These are phyloP conservation scores for Acrocephalus arundinaceus DNA, from an alignment of 2,113 vertebrate species.

Conservation along the genomic window DNA sequence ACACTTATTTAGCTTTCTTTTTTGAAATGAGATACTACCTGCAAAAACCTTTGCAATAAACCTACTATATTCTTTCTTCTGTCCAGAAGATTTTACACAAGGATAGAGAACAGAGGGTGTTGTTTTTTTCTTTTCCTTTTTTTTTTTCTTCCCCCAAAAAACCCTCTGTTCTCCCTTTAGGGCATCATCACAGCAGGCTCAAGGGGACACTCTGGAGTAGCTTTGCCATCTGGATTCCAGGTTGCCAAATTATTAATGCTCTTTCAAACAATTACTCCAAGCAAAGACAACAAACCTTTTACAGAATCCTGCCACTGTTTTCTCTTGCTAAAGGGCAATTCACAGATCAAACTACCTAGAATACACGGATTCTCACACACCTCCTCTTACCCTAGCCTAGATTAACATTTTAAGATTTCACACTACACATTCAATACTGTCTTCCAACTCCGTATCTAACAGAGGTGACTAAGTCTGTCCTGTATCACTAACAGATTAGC, in stretches of 20 bases:
- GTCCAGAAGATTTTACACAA: neutral
- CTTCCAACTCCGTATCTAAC: neutral
- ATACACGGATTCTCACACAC: neutral
- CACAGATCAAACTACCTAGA: neutral
- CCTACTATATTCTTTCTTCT: neutral
- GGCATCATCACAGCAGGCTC: neutral
- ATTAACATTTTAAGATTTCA: neutral
- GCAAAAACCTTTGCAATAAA: neutral
- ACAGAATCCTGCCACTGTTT: neutral
- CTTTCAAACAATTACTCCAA: neutral
- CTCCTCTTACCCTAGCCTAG: neutral
- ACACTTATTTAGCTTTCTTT: neutral
- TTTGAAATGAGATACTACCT: neutral
- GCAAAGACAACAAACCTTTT: neutral
- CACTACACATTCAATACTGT: neutral
- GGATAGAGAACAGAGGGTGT: neutral
- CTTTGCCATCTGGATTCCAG: neutral
- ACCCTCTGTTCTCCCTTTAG: neutral
- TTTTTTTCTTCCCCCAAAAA: fast-evolving
- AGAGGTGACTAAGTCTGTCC: neutral
- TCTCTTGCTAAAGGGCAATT: neutral
- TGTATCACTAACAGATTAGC: neutral
- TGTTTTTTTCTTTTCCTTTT: too few relatives aligned
- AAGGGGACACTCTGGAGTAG: neutral
- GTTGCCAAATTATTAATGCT: neutral